Conservation (phyloP, 2,113 vertebrate genomes). For the Argyrosomus japonicus region DNA sequence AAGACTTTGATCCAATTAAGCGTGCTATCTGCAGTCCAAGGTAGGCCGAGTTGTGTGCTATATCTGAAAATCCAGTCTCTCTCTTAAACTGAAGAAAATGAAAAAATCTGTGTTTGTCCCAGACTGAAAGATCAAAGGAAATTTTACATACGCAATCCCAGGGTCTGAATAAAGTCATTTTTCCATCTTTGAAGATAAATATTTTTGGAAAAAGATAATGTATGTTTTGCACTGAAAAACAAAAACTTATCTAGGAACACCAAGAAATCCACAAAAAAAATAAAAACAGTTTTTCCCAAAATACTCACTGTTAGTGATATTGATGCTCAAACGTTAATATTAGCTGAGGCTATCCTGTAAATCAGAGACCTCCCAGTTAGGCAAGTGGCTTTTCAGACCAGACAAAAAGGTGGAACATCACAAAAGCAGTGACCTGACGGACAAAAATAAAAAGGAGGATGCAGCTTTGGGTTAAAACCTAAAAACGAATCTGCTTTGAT, state of each 20-base stretch:
- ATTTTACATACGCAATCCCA: constrained; percentile 38
- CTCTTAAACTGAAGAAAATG: constrained; percentile 62
- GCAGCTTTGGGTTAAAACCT: background rate
- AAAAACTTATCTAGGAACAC: constrained; percentile 10
- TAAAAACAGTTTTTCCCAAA: background rate
- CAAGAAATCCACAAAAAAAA: constrained; percentile 11
- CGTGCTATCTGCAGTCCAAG: constrained; percentile 54
- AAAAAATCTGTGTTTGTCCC: constrained; percentile 70
- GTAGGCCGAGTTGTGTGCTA: constrained; percentile 32
- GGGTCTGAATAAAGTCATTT: constrained; percentile 21
- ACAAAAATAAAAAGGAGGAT: constrained; percentile 16
- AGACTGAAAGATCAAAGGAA: constrained; percentile 59
- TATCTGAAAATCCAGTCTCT: constrained; percentile 55
- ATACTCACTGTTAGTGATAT: background rate
- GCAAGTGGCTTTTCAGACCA: background rate
- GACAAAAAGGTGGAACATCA: background rate
- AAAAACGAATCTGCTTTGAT: constrained; percentile 14
- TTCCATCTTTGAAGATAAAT: constrained; percentile 31
- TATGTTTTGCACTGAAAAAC: constrained; percentile 10
- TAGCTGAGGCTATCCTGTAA: constrained; percentile 17
- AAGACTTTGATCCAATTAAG: constrained; percentile 76
- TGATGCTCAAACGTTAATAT: constrained; percentile 22
- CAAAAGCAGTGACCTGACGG: background rate
- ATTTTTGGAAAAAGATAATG: constrained; percentile 18
- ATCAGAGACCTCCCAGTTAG: background rate